Base-by-base conservation (phyloP, 2,113 vertebrate species). In the Haemorhous mexicanus region DNA sequence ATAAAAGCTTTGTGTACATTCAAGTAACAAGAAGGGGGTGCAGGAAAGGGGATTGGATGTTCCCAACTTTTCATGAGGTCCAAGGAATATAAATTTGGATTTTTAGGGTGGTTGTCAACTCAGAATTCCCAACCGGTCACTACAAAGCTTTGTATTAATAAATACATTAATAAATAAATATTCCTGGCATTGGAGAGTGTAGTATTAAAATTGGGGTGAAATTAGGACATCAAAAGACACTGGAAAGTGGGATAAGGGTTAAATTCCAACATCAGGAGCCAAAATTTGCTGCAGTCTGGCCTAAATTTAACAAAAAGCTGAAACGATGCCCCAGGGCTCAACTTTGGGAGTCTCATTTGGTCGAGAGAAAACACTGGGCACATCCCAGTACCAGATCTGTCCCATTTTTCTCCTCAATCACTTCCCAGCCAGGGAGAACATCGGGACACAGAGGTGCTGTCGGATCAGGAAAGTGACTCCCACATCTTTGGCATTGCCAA, bases 391-490 rank as follows among this genome's bases (percentile, higher is more conserved):
- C 43, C 52, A 64, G 64, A 84, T 35, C 62, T 24, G 4, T 37
- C 68, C 62, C 0, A 0, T 20, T 93, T 55, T 39, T 13, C 56
- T 73, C 43, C 43, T 56, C 32, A 20, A 0, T n/a, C 2, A 0
- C 56, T 70, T 52, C n/a, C 47, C 73, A 66, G 3, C 0, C 0
- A 0, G 43, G 53, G 12, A 68, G 12, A 89, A 22, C 9, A 2
- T 16, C 0, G 0, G 75, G 66, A 90, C 11, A 9, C 59, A 18
- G 73, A 0, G 0, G 5, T 9, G 53, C 55, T 32, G 46, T 18
- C 0, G 0, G 66, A 70, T 33, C 27, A 4, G 44, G 47, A 52
- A 8, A 81, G 47, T 1, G 1, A 74, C 27, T 77, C 35, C 1
- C 17, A 1, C 49, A 9, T 20, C 66, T 33, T 7, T 22, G 15